Evolutionary conservation across 2,113 vertebrate genomes (phyloP).

Genomic region (Tragelaphus scriptus): DNA sequence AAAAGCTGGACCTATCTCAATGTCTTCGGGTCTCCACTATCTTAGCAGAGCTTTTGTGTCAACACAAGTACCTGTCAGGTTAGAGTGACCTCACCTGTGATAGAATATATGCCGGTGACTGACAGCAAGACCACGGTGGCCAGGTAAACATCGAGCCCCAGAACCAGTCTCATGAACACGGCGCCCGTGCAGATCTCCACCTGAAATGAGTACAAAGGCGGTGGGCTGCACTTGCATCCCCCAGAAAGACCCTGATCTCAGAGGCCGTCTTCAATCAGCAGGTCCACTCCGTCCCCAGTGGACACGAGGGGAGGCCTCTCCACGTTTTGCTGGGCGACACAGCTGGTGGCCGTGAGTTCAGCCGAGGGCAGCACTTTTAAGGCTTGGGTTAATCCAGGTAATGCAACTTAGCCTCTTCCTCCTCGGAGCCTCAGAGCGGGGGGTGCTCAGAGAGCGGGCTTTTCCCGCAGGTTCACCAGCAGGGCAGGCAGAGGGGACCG

Average conservation of each 20-base stretch:
- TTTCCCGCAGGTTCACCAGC: not conserved
- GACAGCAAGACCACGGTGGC: conserved; percentile 83
- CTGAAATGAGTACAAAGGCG: conserved; percentile 66
- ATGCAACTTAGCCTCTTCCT: not conserved
- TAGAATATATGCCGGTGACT: conserved; percentile 87
- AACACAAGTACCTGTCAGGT: not conserved
- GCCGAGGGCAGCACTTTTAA: not conserved
- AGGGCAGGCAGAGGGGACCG: not conserved
- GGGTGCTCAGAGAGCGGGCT: not conserved
- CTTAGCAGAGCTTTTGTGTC: not conserved
- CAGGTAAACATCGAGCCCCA: conserved; percentile 87
- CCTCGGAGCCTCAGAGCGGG: not conserved
- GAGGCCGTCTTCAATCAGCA: not conserved
- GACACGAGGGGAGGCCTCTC: not conserved
- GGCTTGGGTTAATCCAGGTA: not conserved
- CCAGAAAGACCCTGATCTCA: not conserved
- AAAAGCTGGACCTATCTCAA: too few species aligned
- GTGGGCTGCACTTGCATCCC: not conserved
- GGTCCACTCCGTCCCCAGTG: accelerated
- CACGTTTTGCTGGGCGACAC: not conserved
- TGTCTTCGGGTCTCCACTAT: not conserved
- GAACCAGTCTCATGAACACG: conserved; percentile 88
- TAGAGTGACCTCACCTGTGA: conserved; percentile 85
- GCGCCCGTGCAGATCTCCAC: conserved; percentile 91
- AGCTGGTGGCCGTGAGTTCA: not conserved